Evolutionary conservation across 2,113 vertebrate genomes (phyloP).

Genomic region (Labeo catla): DNA sequence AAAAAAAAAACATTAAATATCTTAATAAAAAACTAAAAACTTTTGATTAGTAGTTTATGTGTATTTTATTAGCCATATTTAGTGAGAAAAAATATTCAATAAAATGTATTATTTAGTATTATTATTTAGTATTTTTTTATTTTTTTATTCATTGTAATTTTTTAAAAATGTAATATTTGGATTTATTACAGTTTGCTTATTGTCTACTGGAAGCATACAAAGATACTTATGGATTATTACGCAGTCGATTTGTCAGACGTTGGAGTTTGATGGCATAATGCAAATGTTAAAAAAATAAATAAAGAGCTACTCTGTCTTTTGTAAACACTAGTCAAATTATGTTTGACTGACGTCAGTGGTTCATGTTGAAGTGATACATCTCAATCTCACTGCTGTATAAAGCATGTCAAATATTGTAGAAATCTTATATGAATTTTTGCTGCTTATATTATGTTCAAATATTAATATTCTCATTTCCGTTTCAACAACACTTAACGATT

Average conservation of each 20-base stretch:
- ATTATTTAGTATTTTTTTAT: no score
- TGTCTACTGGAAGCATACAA: not conserved
- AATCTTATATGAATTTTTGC: not conserved
- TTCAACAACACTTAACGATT: not conserved
- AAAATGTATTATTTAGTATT: no score
- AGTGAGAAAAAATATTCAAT: no score
- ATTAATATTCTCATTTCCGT: constrained; percentile 1
- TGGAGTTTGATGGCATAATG: not conserved
- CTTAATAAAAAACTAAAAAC: no score
- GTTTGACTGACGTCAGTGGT: not conserved
- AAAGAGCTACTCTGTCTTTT: not conserved
- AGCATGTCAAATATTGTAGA: not conserved
- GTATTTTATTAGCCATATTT: not conserved
- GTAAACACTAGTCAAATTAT: not conserved
- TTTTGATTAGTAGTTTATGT: no score
- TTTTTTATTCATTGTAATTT: not conserved
- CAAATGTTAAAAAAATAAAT: not conserved
- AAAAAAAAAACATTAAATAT: no score
- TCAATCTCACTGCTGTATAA: not conserved
- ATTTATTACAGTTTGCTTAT: no score
- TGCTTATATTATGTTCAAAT: not conserved
- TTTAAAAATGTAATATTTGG: no score
- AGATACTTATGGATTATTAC: not conserved
- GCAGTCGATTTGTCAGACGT: not conserved
- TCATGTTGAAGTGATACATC: not conserved